phyloP scores from a whole-genome alignment of 2,113 vertebrate species.

The Mus spicilegus region DNA sequence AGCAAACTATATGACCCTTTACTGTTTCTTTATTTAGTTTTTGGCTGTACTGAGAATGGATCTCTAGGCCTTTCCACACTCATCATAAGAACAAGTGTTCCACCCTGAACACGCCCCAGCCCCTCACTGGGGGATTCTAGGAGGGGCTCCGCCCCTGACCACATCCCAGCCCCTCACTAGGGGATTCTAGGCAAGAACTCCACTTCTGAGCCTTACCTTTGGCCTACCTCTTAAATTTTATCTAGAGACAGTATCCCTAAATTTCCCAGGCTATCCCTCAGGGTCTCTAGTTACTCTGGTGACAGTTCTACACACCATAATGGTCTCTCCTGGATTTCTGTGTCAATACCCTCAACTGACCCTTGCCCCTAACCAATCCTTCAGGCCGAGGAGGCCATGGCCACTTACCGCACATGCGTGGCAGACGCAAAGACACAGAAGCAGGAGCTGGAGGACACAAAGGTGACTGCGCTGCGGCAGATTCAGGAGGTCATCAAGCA shows the following conservation, averaged over 20 bases:
- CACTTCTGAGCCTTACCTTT: not conserved
- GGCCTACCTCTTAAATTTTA: not conserved
- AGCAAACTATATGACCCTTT: constrained; percentile 94
- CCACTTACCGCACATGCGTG: constrained; percentile 94
- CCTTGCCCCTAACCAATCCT: not conserved
- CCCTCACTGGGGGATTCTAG: not conserved
- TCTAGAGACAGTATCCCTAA: not conserved
- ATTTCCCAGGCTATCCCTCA: not conserved
- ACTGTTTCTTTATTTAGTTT: not conserved
- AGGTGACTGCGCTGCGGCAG: constrained; percentile 94
- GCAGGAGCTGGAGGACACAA: constrained; percentile 96
- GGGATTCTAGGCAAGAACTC: not conserved
- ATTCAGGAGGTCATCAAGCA: constrained; percentile 97
- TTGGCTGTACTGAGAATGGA: not conserved
- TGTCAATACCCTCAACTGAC: not conserved
- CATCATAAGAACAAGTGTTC: not conserved
- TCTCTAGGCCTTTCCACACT: not conserved
- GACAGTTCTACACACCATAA: not conserved
- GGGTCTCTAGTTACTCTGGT: too few relatives aligned
- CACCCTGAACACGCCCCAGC: not conserved
- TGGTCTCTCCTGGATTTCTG: not conserved
- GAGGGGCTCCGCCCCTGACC: not conserved
- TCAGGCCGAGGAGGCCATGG: constrained; percentile 97
- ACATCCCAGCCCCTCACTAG: not conserved
- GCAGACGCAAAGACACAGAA: constrained; percentile 95